Base-by-base conservation (phyloP, 2,113 vertebrate genomes). In the Poeciliopsis turrubarensis region DNA sequence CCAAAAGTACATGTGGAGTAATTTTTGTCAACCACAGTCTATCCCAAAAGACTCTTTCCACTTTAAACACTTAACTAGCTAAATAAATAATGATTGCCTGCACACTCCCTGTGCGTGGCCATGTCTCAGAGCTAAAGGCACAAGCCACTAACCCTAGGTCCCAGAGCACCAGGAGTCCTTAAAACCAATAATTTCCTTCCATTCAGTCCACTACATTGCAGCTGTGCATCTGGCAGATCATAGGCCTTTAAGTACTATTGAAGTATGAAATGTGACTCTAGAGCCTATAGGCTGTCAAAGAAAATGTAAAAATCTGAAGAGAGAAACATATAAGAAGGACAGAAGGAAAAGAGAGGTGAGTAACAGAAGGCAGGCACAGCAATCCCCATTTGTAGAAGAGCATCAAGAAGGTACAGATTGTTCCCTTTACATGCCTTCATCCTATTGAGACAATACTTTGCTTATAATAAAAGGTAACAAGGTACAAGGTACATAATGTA, bases 31-130 rank as follows among this genome's bases (percentile, higher is more conserved):
- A 87, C 89, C 89, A 82, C 70, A 82, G 82, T 79, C 75, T 73
- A 75, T 94, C 95, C 94, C 94, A 41, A 71, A 77, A 90, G 94
- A 91, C 89, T 90, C 90, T 79, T 83, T 93, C 90, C 91, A 92
- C 94, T 95, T 95, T 95, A 95, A 95, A 95, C 94, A 94, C 93
- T 95, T 95, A 95, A 95, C 91, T 91, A 94, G 93, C 93, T 97
- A 96, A 97, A 96, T 97, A 96, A 96, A 95, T 96, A 95, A 96
- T 96, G 92, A 95, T 89, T 93, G 88, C 90, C 89, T 87, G 37
- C 79, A 76, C 68, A 29, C 87, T 73, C 62, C 51, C 30, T 60
- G 29, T 32, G 41, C 7, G 27, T 72, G 78, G 86, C 72, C 51
- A 57, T 73, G 81, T 78, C 79, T 74, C 78, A 84, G 81, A 60